A percentile compares a stretch with the other conserved stretches of the same genome.
These are phyloP conservation scores for Drosophila persimilis DNA, from an alignment of 1,140 invertebrate genomes.

Conservation along the genomic window DNA sequence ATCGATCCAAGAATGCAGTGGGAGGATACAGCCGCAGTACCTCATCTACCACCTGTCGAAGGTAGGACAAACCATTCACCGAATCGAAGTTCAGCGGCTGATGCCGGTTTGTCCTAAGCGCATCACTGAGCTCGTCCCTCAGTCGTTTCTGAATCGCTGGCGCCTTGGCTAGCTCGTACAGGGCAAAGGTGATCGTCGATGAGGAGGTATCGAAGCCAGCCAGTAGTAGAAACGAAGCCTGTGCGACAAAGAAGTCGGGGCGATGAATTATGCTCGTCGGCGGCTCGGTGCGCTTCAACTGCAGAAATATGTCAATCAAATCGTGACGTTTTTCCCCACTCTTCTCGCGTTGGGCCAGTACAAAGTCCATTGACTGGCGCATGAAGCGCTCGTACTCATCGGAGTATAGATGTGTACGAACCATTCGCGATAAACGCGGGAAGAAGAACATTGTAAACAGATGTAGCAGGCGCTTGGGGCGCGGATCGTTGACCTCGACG, in stretches of 20 bases:
- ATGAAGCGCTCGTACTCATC: constrained; percentile 76
- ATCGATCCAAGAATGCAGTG: constrained; percentile 84
- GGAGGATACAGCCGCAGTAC: constrained; percentile 85
- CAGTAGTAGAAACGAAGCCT: constrained; percentile 86
- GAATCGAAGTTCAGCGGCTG: constrained; percentile 81
- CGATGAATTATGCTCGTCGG: constrained; percentile 44
- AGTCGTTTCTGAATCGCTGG: constrained; percentile 82
- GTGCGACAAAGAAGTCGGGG: constrained; percentile 84
- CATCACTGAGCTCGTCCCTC: constrained; percentile 76
- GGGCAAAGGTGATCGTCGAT: constrained; percentile 82
- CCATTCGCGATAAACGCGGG: constrained; percentile 55
- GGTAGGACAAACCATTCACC: constrained; percentile 81
- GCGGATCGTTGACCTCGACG: constrained; percentile 83
- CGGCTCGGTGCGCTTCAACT: constrained; percentile 68
- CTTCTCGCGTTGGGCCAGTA: constrained; percentile 67
- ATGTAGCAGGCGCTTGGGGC: constrained; percentile 62
- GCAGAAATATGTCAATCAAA: constrained; percentile 83
- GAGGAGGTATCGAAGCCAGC: constrained; percentile 85
- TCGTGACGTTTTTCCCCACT: constrained; percentile 78
- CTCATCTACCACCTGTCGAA: constrained; percentile 83
- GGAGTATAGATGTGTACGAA: constrained; percentile 68
- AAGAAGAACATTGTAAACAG: constrained; percentile 81
- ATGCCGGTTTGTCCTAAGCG: constrained; percentile 61
- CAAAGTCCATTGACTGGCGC: constrained; percentile 71
- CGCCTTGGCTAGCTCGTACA: constrained; percentile 84